These are phyloP conservation scores for Ectropis crepuscularia DNA, from an alignment of 2,888 invertebrate genomes.

Conservation along the genomic window DNA sequence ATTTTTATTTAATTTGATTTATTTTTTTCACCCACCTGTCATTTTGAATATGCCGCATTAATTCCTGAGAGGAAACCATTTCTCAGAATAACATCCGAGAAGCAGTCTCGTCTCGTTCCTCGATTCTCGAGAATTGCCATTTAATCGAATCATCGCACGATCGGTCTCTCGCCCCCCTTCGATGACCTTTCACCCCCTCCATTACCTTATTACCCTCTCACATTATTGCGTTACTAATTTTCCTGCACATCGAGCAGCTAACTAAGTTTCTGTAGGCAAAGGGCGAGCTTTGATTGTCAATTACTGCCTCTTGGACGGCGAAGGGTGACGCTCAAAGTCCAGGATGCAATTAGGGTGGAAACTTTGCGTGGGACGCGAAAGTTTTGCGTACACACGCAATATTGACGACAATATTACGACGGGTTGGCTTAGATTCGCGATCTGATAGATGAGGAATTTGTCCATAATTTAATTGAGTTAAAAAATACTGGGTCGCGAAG, in stretches of 20 bases:
- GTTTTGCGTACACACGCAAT: slow-evolving; percentile 29
- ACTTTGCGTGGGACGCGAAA: slow-evolving; percentile 54
- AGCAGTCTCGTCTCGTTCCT: no score
- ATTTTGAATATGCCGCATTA: no score
- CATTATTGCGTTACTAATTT: slow-evolving; percentile 83
- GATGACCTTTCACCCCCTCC: slow-evolving; percentile 73
- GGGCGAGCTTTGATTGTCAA: slow-evolving; percentile 82
- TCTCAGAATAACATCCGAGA: slow-evolving; percentile 33
- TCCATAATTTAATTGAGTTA: no score
- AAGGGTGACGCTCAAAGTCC: slow-evolving; percentile 69
- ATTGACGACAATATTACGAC: no score
- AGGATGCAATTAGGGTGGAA: slow-evolving; percentile 77
- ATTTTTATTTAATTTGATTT: no score
- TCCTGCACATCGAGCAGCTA: slow-evolving; percentile 77
- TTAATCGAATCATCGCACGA: slow-evolving; percentile 72
- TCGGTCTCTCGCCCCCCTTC: slow-evolving; percentile 53
- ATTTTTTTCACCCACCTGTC: no score
- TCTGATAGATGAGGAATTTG: background rate
- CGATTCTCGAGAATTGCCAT: slow-evolving; percentile 57
- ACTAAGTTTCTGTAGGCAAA: slow-evolving; percentile 77
- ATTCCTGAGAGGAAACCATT: no score
- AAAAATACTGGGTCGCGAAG: no score
- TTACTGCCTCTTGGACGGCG: slow-evolving; percentile 73
- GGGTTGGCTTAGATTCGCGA: background rate
- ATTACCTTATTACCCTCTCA: slow-evolving; percentile 79